phyloP scores from a whole-genome alignment of 2,113 vertebrate species.

The Chionis minor region DNA sequence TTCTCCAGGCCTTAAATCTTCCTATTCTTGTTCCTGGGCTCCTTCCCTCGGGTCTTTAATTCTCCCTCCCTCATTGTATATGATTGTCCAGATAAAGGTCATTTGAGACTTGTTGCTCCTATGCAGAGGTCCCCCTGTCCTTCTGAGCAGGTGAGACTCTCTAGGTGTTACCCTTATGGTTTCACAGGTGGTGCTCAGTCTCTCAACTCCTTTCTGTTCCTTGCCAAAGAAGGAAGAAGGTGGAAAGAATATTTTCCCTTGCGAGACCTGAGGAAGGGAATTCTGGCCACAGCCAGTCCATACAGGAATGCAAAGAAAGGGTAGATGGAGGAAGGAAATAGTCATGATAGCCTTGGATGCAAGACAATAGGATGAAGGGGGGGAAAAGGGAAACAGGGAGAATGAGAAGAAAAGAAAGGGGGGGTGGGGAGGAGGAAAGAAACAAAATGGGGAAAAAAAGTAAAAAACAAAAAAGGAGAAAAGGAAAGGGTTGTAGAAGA shows the following conservation, averaged over 20 bases:
- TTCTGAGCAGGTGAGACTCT: neutral
- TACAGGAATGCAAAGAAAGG: accelerated
- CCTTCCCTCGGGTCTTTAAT: neutral
- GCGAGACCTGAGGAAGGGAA: neutral
- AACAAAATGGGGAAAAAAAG: neutral
- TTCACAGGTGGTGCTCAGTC: neutral
- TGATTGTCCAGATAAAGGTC: neutral
- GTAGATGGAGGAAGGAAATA: neutral
- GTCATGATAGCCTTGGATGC: neutral
- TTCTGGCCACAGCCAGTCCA: neutral
- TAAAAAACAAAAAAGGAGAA: neutral
- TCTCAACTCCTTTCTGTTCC: neutral
- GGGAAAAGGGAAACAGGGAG: neutral
- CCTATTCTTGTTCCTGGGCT: neutral
- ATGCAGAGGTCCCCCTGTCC: neutral
- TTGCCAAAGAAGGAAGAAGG: neutral
- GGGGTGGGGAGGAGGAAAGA: no score
- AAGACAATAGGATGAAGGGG: neutral
- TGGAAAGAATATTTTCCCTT: neutral
- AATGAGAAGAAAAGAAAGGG: neutral
- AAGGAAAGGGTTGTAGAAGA: neutral
- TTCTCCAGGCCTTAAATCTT: neutral
- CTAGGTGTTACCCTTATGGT: neutral
- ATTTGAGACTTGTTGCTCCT: neutral
- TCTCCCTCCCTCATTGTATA: neutral